Conservation (phyloP, 35 echinoderm and acorn worm species). For the Lytechinus pictus region DNA sequence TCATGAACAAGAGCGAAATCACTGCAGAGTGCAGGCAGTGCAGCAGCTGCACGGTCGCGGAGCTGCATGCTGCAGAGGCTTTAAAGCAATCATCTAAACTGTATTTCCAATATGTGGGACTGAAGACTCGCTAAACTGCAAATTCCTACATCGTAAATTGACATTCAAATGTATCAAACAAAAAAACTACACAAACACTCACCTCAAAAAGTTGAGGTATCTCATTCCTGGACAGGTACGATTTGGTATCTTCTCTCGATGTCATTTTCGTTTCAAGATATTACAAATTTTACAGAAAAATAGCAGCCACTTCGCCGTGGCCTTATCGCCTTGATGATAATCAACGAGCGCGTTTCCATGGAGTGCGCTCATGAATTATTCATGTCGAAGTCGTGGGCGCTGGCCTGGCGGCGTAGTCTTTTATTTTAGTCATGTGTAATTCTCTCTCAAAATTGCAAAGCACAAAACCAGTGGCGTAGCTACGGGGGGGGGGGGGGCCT, state of each 20-base stretch:
- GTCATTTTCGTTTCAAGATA: slow-evolving; percentile 59
- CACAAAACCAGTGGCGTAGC: no score
- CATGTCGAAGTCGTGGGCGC: not conserved
- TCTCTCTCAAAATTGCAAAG: no score
- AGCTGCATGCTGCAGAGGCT: no score
- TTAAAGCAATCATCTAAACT: not conserved
- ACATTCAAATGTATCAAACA: not conserved
- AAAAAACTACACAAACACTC: not conserved
- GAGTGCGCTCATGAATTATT: slow-evolving; percentile 34
- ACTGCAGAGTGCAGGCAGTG: no score
- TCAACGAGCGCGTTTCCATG: slow-evolving; percentile 43
- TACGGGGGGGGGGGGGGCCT: no score
- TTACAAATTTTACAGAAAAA: not conserved
- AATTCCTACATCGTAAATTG: not conserved
- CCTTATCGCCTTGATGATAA: not conserved
- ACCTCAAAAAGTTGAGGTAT: slow-evolving; percentile 99
- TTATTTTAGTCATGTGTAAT: no score
- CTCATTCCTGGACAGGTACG: slow-evolving; percentile 90
- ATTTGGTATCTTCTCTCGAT: slow-evolving; percentile 90
- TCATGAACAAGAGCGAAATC: no score
- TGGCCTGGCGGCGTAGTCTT: no score
- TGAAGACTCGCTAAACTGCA: not conserved
- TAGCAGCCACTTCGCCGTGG: slow-evolving; percentile 27
- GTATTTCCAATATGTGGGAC: not conserved
- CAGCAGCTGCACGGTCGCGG: no score